Percentiles rank a stretch among this genome's conserved stretches.
These are phyloP conservation scores for Ploceus nigricollis DNA, from an alignment of 2,113 vertebrate genomes.

Conservation along the genomic window DNA sequence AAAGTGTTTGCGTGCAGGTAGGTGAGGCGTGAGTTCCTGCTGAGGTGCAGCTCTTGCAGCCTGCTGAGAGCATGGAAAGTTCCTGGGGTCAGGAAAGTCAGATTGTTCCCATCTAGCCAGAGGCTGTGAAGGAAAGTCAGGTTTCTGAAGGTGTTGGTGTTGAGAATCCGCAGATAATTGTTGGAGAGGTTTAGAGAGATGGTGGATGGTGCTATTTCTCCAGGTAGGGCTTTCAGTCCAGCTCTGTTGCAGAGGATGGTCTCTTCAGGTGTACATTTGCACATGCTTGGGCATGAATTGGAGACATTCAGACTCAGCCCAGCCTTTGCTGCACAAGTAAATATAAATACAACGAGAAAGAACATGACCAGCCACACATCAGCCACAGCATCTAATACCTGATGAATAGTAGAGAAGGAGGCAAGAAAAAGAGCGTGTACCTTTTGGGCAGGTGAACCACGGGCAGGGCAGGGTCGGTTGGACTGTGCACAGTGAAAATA, in stretches of 20 bases:
- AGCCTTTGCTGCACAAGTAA: not conserved
- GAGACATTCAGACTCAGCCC: not conserved
- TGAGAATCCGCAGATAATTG: conserved; percentile 48
- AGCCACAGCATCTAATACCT: not conserved
- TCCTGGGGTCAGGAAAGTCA: conserved; percentile 65
- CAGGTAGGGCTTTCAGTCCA: conserved; percentile 51
- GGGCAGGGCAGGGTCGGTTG: not conserved
- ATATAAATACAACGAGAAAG: not conserved
- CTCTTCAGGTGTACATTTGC: conserved; percentile 37
- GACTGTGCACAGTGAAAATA: not conserved
- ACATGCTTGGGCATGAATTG: conserved; percentile 41
- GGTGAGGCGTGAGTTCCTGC: conserved; percentile 57
- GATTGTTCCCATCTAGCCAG: conserved; percentile 62
- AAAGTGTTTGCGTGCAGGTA: conserved; percentile 64
- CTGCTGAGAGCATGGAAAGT: conserved; percentile 49
- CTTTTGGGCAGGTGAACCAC: not conserved
- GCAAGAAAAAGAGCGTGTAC: not conserved
- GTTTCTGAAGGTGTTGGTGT: conserved; percentile 48
- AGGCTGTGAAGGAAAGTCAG: conserved; percentile 62
- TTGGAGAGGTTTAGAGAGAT: conserved; percentile 57
- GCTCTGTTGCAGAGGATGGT: conserved; percentile 37
- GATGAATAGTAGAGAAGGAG: not conserved
- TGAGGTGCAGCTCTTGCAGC: conserved; percentile 58
- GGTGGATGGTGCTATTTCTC: conserved; percentile 42
- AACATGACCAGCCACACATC: conserved; percentile 23